These are phyloP conservation scores for Muscicapa adusta DNA, from an alignment of 2,113 vertebrate species.

Conservation along the genomic window DNA sequence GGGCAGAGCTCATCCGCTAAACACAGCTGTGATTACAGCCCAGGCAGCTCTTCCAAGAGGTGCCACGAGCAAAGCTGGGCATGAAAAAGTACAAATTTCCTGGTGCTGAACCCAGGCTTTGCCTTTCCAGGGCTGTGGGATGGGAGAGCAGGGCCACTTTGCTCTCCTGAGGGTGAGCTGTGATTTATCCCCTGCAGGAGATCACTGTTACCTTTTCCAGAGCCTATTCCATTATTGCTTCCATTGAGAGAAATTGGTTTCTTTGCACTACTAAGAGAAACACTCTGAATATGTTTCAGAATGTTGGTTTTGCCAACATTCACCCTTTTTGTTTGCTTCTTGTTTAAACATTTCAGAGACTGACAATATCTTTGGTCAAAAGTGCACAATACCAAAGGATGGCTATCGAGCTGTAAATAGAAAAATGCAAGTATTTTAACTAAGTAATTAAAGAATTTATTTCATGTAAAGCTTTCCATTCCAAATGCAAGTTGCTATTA, in stretches of 20 bases:
- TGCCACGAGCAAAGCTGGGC: neutral
- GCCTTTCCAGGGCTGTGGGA: fast-evolving
- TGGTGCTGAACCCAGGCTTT: fast-evolving
- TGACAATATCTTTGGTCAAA: neutral
- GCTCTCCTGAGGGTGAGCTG: neutral
- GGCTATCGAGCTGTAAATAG: fast-evolving
- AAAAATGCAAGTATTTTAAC: neutral
- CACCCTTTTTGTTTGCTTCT: neutral
- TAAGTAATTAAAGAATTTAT: neutral
- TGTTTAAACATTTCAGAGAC: neutral
- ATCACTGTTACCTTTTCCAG: neutral
- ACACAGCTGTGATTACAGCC: neutral
- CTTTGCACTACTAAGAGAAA: neutral
- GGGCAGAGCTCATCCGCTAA: neutral
- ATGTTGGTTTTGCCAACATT: fast-evolving
- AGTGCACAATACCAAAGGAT: neutral
- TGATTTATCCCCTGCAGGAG: neutral
- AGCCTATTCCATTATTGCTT: neutral
- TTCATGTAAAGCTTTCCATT: neutral
- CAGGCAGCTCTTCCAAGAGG: neutral
- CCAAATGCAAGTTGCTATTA: neutral
- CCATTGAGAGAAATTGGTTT: neutral
- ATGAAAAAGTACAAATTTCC: fast-evolving
- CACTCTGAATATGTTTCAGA: neutral
- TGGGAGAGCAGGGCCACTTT: fast-evolving